Conservation (phyloP, 2,888 invertebrate species). For the Hermaeophaga mercurialis region DNA sequence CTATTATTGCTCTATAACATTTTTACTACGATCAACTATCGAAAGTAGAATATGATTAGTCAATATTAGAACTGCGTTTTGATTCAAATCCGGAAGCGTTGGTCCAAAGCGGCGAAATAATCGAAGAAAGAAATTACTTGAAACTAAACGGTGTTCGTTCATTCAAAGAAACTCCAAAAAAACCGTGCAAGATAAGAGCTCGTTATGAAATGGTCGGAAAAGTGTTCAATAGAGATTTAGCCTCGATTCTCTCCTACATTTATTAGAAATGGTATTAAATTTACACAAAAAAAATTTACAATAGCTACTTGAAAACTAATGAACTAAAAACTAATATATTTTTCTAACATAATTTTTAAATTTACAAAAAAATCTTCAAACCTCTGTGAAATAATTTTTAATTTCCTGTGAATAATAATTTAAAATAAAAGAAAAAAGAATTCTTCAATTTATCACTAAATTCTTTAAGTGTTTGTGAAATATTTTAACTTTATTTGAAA, state of each 20-base stretch:
- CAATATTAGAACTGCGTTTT: background rate
- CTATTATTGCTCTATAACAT: no score
- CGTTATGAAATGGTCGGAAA: conserved; percentile 34
- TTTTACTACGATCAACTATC: no score
- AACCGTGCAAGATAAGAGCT: conserved; percentile 26
- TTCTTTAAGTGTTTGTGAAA: no score
- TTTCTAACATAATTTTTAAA: no score
- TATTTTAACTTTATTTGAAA: no score
- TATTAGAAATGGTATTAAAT: background rate
- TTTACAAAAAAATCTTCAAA: no score
- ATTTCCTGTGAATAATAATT: no score
- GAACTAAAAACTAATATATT: no score
- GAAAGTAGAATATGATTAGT: background rate
- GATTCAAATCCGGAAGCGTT: background rate
- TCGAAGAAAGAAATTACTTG: conserved; percentile 23
- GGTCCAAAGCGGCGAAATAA: conserved; percentile 28
- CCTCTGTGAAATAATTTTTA: no score
- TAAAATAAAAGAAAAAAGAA: no score
- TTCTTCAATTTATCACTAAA: no score
- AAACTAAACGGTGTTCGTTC: conserved; percentile 16
- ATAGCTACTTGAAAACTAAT: no score
- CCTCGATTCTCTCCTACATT: conserved; percentile 30
- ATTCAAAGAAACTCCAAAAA: conserved; percentile 28
- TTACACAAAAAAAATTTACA: background rate
- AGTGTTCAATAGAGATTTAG: conserved; percentile 37